Conservation (phyloP, 2,888 invertebrate genomes). For the Drosophila pullipes region DNA sequence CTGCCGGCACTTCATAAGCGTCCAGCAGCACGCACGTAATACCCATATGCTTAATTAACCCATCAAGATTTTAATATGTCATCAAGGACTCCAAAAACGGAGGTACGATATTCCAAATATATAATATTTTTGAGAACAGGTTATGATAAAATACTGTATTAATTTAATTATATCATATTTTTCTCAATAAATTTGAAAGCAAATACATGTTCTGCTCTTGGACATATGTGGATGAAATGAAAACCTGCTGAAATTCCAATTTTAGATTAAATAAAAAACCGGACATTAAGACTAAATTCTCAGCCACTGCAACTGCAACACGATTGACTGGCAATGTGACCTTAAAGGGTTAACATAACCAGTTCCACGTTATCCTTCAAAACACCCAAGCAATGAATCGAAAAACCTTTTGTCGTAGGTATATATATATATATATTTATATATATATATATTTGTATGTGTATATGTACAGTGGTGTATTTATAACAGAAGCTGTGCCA, state of each 20-base stretch:
- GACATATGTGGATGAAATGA: not conserved
- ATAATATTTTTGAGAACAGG: not conserved
- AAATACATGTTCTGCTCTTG: not conserved
- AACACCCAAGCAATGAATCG: conserved; percentile 18
- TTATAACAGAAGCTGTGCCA: conserved; percentile 34
- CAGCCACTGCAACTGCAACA: not conserved
- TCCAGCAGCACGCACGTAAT: conserved; percentile 34
- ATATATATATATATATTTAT: conserved; percentile 21
- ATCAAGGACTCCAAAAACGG: not conserved
- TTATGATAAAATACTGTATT: not conserved
- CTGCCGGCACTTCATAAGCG: conserved; percentile 34
- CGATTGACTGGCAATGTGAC: conserved; percentile 4
- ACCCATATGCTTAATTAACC: conserved; percentile 39
- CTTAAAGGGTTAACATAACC: conserved; percentile 58
- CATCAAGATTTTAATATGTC: conserved; percentile 18
- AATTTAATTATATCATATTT: not conserved
- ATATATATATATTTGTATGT: conserved; percentile 9
- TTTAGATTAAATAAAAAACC: not conserved
- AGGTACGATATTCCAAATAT: not conserved
- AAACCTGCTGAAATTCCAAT: not conserved
- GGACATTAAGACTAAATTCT: not conserved
- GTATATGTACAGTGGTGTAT: conserved; percentile 51
- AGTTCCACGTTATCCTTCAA: conserved; percentile 67
- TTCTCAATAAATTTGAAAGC: not conserved
- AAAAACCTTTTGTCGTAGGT: conserved; percentile 31